Evolutionary conservation across 2,113 vertebrate species (phyloP), one percentile per base, ranked within the genome.

Genomic region (Hucho hucho): DNA sequence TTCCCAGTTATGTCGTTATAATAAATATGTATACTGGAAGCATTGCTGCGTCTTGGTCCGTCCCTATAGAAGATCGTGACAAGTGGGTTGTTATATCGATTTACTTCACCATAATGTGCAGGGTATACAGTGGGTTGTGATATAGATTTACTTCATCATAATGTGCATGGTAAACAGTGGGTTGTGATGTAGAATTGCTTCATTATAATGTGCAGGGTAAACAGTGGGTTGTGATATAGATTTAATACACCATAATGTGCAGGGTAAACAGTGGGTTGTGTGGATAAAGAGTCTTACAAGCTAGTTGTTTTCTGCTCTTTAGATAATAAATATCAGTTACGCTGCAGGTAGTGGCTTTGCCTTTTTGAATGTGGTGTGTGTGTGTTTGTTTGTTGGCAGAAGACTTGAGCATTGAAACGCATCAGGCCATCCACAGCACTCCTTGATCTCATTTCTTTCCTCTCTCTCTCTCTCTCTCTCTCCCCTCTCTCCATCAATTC

Each of bases 241-340:
- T 87, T 85, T 78, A 76, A 73, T 79, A 79, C 79, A 72, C 58
- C 79, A 59, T 84, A 81, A 75, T 79, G 58, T 77, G 70, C 72
- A n/a, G 76, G 1, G n/a, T 69, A 77, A 83, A 75, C 75, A 73
- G 75, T 66, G 56, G 78, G 83, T 74, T 69, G 43, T 65, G 25
- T 46, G 26, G 43, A 71, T 75, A 67, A 16, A 67, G 63, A 22
- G 66, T 68, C 61, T 70, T 64, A 83, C 65, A 74, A 56, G 77
- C 49, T 47, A n/a, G 6, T 20, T 67, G 16, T 9, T 29, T n/a
- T 32, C 29, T 37, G 14, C 14, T 32, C 65, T 67, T 18, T n/a
- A n/a, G 29, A n/a, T 2, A 32, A 13, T 29, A 13, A 1, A 16
- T 65, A 16, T 65, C 6, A 29, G 4, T 18, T 25, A 13, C 4